Evolutionary conservation across 2,888 invertebrate genomes (phyloP).

Genomic region (Conistra vaccinii): DNA sequence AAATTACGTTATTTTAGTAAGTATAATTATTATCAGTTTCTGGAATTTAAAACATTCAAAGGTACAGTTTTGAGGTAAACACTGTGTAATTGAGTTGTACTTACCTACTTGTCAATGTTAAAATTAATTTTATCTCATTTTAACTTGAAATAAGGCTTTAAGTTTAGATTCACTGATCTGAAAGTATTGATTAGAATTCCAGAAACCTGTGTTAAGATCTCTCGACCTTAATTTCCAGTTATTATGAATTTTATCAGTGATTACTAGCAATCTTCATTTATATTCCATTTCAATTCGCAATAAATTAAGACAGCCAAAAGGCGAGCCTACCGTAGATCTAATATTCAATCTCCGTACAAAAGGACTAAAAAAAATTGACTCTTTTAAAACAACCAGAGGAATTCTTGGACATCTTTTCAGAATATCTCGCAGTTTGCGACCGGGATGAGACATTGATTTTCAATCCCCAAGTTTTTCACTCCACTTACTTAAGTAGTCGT

Average conservation of each 20-base stretch:
- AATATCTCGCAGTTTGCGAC: constrained; percentile 66
- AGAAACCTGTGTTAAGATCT: not conserved
- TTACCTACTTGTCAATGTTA: constrained; percentile 5
- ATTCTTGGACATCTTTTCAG: constrained; percentile 52
- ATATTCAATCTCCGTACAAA: constrained; percentile 36
- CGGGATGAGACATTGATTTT: constrained; percentile 71
- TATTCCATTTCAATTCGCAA: constrained; percentile 11
- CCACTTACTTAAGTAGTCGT: constrained; percentile 70
- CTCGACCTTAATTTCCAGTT: not conserved
- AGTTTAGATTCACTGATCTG: no score
- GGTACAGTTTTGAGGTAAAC: not conserved
- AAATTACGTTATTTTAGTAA: constrained; percentile 1
- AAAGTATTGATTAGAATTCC: not conserved
- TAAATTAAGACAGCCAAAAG: constrained; percentile 3
- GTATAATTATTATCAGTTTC: not conserved
- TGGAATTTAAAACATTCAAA: constrained; percentile 11
- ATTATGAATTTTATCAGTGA: not conserved
- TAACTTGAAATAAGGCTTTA: not conserved
- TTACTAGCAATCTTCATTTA: not conserved
- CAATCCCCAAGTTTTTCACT: constrained; percentile 71
- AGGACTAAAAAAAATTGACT: constrained; percentile 33
- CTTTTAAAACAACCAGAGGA: constrained; percentile 52
- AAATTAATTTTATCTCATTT: not conserved
- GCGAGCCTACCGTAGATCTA: constrained; percentile 10
- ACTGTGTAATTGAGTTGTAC: not conserved